phyloP scores from a whole-genome alignment of 2,113 vertebrate species.

The Ophthalmolycus amberensis region DNA sequence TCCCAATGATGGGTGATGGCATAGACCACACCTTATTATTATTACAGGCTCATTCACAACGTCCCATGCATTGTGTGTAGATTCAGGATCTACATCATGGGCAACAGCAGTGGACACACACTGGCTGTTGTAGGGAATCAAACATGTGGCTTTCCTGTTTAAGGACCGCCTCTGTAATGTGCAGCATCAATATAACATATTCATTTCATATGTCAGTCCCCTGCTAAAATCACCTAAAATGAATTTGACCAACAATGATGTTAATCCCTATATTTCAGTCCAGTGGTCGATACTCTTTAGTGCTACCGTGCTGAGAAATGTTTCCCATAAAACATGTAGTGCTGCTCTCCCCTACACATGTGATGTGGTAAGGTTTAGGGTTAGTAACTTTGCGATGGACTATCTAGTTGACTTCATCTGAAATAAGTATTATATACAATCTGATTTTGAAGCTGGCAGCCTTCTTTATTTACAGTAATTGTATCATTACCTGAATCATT shows the following conservation, averaged over 20 bases:
- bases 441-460: not conserved
- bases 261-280: no score
- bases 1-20: constrained; percentile 35
- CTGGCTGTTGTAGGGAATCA: not conserved
- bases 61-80: not conserved
- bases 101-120: not conserved
- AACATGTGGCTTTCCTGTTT: not conserved
- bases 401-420: not conserved
- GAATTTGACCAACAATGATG: not conserved
- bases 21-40: constrained; percentile 22
- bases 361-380: no score
- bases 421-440: not conserved
- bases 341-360: not conserved
- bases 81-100: not conserved
- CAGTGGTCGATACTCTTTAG: not conserved
- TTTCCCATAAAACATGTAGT: not conserved
- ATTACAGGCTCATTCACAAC: constrained; percentile 10
- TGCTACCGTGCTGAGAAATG: not conserved
- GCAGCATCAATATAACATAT: no score
- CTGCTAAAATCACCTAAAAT: not conserved
- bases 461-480: not conserved
- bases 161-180: not conserved
- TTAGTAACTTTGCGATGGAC: not conserved
- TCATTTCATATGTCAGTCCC: not conserved
- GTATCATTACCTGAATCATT: not conserved